A percentile compares a stretch with the other conserved stretches of the same genome.
phyloP scores from a whole-genome alignment of 2,888 invertebrate genomes.

The Drosophila pseudotalamancana region DNA sequence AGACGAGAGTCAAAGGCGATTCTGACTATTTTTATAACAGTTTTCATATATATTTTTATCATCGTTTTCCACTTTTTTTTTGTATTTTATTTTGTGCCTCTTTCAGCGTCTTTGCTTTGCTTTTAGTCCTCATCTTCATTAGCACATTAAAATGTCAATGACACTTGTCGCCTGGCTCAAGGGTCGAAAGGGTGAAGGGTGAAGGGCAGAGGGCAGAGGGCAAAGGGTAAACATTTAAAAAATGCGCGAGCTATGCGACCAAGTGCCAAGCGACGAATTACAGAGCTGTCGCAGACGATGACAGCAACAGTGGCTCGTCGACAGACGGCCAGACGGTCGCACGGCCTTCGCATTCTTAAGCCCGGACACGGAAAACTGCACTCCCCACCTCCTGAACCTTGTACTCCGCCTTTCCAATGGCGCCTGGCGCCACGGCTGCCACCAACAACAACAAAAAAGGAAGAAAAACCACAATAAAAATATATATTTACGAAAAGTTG shows the following conservation, averaged over 20 bases:
- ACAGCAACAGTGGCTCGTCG: conserved; percentile 19
- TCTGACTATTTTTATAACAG: conserved; percentile 68
- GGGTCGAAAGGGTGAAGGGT: conserved; percentile 59
- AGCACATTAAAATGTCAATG: conserved; percentile 80
- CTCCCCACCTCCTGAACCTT: too few species aligned
- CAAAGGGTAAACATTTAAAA: conserved; percentile 71
- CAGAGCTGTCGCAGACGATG: conserved; percentile 25
- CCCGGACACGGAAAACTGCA: conserved; percentile 22
- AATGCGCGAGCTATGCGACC: conserved; percentile 66
- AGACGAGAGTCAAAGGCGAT: conserved; percentile 51
- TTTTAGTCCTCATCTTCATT: conserved; percentile 74
- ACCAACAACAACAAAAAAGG: conserved; percentile 24
- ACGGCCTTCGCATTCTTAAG: conserved; percentile 58
- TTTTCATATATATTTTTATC: conserved; percentile 71
- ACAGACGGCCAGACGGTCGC: conserved; percentile 38
- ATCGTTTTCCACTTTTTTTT: too few species aligned
- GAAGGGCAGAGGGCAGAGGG: too few species aligned
- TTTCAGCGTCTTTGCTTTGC: conserved; percentile 21
- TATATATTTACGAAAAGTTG: conserved; percentile 36
- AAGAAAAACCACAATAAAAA: conserved; percentile 12
- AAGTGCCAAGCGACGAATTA: conserved; percentile 35
- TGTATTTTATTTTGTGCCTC: background rate
- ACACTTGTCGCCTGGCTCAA: conserved; percentile 55
- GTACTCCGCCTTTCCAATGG: too few species aligned
- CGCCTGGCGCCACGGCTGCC: conserved; percentile 53